Percentiles rank a stretch among this genome's conserved stretches.
These are phyloP conservation scores for Tenebrosternarchus preto DNA, from an alignment of 2,113 vertebrate species.

Conservation along the genomic window DNA sequence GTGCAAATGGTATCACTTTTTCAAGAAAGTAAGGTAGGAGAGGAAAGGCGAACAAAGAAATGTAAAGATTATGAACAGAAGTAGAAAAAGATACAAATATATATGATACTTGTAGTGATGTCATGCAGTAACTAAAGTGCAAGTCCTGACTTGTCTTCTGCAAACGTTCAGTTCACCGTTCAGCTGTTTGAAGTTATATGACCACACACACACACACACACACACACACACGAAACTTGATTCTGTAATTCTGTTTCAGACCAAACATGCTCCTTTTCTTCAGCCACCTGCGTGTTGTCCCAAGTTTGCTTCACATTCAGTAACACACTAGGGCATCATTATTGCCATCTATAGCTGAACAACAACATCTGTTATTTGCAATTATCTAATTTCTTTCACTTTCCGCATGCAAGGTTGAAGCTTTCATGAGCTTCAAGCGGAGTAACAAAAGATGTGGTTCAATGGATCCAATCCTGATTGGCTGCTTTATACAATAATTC, in stretches of 20 bases:
- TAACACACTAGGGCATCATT: slow-evolving; percentile 30
- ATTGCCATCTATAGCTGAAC: slow-evolving; percentile 25
- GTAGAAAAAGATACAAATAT: background rate
- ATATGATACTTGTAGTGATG: background rate
- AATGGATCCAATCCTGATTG: slow-evolving; percentile 8
- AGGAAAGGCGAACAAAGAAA: background rate
- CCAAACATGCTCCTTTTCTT: background rate
- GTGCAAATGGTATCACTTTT: slow-evolving; percentile 36
- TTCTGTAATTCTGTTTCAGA: background rate
- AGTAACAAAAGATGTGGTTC: slow-evolving; percentile 6
- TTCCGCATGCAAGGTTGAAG: background rate
- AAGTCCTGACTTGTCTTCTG: background rate
- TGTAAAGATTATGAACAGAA: background rate
- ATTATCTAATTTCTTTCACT: background rate
- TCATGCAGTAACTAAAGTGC: background rate
- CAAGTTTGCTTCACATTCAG: slow-evolving; percentile 11
- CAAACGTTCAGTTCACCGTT: background rate
- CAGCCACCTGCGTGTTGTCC: background rate
- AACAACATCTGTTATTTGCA: slow-evolving; percentile 42
- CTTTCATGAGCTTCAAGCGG: background rate
- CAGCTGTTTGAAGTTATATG: slow-evolving; percentile 2
- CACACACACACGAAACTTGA: too few species aligned
- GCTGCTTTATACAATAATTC: slow-evolving; percentile 12
- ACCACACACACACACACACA: too few species aligned
- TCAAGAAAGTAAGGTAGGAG: slow-evolving; percentile 25